phyloP scores from a whole-genome alignment of 2,797 vertebrate species.

The Poecilia picta region DNA sequence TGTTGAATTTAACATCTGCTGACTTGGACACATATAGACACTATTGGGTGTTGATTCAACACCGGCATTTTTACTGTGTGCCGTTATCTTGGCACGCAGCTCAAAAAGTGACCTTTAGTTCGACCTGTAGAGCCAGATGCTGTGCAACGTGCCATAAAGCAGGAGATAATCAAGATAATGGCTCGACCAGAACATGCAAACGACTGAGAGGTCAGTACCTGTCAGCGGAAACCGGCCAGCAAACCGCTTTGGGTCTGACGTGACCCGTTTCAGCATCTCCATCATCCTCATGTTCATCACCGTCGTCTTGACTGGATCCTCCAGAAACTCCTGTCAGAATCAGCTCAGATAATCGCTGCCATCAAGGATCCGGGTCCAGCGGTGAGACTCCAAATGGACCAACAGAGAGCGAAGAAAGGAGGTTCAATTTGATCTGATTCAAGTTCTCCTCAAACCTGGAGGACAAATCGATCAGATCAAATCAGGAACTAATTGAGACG shows the following conservation, averaged over 20 bases:
- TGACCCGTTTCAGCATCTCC: constrained; percentile 46
- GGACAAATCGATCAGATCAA: constrained; percentile 62
- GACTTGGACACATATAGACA: too few species aligned
- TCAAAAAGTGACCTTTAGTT: constrained; percentile 46
- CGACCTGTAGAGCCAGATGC: constrained; percentile 29
- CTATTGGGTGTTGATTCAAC: too few species aligned
- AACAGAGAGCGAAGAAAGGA: constrained; percentile 17
- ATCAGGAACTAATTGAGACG: constrained; percentile 64
- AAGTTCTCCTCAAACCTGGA: constrained; percentile 51
- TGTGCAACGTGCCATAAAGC: constrained; percentile 19
- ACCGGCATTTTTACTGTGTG: too few species aligned
- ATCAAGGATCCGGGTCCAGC: constrained; percentile 35
- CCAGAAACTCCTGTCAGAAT: constrained; percentile 45
- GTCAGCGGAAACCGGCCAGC: constrained; percentile 34
- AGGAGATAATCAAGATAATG: constrained; percentile 36
- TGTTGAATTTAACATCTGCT: too few species aligned
- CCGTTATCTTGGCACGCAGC: constrained; percentile 18
- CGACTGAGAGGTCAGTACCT: constrained; percentile 29
- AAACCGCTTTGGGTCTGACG: constrained; percentile 36
- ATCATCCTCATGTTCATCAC: constrained; percentile 32
- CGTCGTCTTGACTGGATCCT: neutral
- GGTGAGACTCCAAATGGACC: constrained; percentile 44
- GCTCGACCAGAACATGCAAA: constrained; percentile 59
- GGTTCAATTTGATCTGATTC: constrained; percentile 44
- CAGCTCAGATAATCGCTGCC: constrained; percentile 47